Percentiles rank a stretch among this genome's conserved stretches.
These are phyloP conservation scores for Paedocypris sp. DNA, from an alignment of 2,113 vertebrate genomes.

Conservation along the genomic window DNA sequence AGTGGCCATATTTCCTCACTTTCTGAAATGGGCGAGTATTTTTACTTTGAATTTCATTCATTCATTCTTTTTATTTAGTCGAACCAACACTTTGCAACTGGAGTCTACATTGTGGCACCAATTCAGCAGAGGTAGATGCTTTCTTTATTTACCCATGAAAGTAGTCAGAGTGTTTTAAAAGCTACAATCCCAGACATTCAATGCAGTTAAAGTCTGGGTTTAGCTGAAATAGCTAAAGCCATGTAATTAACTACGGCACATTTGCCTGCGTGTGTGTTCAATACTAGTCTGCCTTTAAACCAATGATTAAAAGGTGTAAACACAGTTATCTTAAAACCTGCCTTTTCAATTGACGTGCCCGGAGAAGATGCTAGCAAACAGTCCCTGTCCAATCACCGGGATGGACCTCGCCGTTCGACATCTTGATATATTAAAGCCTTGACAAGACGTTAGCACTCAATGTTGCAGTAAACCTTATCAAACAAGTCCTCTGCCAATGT, in stretches of 20 bases:
- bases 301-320: conserved; percentile 13
- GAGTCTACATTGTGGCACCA: too few species aligned
- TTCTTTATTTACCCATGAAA: too few species aligned
- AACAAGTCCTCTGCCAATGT: not conserved
- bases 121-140: too few species aligned
- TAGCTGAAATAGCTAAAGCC: not conserved
- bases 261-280: not conserved
- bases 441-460: not conserved
- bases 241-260: too few species aligned
- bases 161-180: too few species aligned
- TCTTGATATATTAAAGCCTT: conserved; percentile 6
- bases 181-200: not conserved
- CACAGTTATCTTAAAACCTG: not conserved
- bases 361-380: conserved; percentile 1
- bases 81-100: too few species aligned
- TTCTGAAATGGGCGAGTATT: too few species aligned
- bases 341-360: conserved; percentile 15
- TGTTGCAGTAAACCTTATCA: not conserved
- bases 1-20: too few species aligned
- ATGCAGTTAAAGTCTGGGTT: too few species aligned
- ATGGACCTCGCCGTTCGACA: conserved; percentile 7
- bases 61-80: too few species aligned
- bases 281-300: not conserved
- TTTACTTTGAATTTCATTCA: too few species aligned
- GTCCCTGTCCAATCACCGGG: not conserved